These are phyloP conservation scores for Anseranas semipalmata DNA, from an alignment of 2,113 vertebrate species.

Conservation along the genomic window DNA sequence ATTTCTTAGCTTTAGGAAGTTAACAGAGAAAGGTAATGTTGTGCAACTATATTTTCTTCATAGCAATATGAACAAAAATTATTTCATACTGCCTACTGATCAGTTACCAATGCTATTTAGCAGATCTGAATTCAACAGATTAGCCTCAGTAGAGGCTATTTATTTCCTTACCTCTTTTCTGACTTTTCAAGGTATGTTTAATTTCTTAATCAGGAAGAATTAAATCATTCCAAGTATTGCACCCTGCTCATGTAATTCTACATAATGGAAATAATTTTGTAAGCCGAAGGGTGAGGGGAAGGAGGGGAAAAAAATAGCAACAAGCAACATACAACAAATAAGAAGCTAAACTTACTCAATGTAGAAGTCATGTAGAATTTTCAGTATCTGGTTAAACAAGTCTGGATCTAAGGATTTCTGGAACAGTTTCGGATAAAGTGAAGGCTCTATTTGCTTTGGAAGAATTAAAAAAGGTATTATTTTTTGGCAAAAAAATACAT, in stretches of 20 bases:
- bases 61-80: background rate
- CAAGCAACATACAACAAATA: background rate
- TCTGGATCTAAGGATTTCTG: conserved; percentile 91
- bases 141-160: background rate
- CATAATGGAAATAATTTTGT: background rate
- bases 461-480: background rate
- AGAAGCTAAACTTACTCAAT: conserved; percentile 82
- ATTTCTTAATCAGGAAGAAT: background rate
- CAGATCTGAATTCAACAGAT: background rate
- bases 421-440: conserved; percentile 84
- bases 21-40: background rate
- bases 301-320: background rate
- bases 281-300: fast-evolving
- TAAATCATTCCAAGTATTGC: background rate
- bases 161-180: background rate
- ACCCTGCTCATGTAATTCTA: background rate
- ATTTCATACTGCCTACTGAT: background rate
- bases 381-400: conserved; percentile 89
- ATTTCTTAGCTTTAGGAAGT: background rate
- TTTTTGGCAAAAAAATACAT: background rate
- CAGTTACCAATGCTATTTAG: background rate
- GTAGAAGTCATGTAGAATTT: conserved; percentile 86
- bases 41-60: background rate
- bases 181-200: background rate
- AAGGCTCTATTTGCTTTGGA: conserved; percentile 90